Percentiles rank a stretch among this genome's conserved stretches.
These are phyloP conservation scores for Circaetus gallicus DNA, from an alignment of 2,113 vertebrate genomes.

Conservation along the genomic window DNA sequence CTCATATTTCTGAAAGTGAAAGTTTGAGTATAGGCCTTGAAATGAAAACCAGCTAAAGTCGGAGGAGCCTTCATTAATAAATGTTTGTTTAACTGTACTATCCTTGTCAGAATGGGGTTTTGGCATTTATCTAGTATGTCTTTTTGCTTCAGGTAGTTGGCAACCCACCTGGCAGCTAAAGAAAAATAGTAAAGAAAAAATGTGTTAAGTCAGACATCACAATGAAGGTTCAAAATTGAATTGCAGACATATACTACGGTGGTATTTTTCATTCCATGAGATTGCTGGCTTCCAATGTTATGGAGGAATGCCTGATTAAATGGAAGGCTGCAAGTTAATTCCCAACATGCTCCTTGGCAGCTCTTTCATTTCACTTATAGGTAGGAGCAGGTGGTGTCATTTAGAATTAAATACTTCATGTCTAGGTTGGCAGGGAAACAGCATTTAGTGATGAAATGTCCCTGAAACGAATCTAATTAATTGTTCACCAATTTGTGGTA, in stretches of 20 bases:
- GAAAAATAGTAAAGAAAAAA: not conserved
- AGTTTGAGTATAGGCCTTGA: not conserved
- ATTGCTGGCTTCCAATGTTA: conserved; percentile 22
- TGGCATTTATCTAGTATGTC: not conserved
- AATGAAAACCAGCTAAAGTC: not conserved
- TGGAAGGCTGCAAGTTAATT: conserved; percentile 62
- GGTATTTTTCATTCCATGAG: conserved; percentile 34
- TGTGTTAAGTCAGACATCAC: not conserved
- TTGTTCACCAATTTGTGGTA: conserved; percentile 58
- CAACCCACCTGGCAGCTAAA: not conserved
- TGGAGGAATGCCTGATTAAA: conserved; percentile 58
- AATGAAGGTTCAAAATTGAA: conserved; percentile 13
- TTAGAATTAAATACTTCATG: conserved; percentile 70
- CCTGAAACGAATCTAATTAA: conserved; percentile 61
- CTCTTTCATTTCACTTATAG: conserved; percentile 70
- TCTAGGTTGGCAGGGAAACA: conserved; percentile 66
- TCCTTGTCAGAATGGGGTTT: not conserved
- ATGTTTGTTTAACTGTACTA: not conserved
- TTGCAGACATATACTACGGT: not conserved
- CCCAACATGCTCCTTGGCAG: conserved; percentile 67
- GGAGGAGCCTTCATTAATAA: not conserved
- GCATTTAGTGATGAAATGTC: conserved; percentile 49
- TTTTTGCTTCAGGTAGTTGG: not conserved
- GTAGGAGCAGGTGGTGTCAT: conserved; percentile 74
- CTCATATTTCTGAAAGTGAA: not conserved